phyloP scores from a whole-genome alignment of 2,797 vertebrate species.

The Malurus splendens region DNA sequence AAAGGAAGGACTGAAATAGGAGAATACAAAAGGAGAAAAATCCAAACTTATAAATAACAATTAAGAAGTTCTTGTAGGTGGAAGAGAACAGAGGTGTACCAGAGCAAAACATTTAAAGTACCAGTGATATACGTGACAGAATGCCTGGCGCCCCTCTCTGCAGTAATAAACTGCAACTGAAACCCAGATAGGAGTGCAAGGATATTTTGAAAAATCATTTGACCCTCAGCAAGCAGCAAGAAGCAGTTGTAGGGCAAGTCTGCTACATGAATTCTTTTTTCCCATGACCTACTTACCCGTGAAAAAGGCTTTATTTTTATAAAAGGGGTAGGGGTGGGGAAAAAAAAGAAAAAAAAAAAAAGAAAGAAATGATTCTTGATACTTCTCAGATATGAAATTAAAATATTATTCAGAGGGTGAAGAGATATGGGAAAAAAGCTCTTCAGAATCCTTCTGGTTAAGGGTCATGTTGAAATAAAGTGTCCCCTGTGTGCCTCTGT shows the following conservation, averaged over 20 bases:
- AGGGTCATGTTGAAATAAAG: not conserved
- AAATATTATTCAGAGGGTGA: not conserved
- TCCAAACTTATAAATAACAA: not conserved
- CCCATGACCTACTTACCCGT: not conserved
- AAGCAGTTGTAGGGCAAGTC: not conserved
- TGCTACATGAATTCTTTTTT: not conserved
- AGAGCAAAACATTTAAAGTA: not conserved
- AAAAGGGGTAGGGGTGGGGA: rapidly evolving
- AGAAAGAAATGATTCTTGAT: not conserved
- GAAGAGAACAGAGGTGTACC: not conserved
- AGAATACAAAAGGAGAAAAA: not conserved
- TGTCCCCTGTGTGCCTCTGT: not conserved
- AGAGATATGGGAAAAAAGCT: not conserved
- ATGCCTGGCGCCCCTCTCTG: not conserved
- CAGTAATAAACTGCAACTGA: not conserved
- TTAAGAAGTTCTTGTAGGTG: not conserved
- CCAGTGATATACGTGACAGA: not conserved
- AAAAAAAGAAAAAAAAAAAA: rapidly evolving
- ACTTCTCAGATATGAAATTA: not conserved
- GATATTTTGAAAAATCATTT: not conserved
- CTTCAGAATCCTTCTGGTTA: not conserved
- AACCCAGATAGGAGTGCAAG: not conserved
- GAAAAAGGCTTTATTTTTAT: not conserved
- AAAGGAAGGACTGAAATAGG: not conserved
- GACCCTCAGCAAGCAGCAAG: not conserved